phyloP scores from a whole-genome alignment of 1,140 invertebrate genomes.

The Ruditapes philippinarum region DNA sequence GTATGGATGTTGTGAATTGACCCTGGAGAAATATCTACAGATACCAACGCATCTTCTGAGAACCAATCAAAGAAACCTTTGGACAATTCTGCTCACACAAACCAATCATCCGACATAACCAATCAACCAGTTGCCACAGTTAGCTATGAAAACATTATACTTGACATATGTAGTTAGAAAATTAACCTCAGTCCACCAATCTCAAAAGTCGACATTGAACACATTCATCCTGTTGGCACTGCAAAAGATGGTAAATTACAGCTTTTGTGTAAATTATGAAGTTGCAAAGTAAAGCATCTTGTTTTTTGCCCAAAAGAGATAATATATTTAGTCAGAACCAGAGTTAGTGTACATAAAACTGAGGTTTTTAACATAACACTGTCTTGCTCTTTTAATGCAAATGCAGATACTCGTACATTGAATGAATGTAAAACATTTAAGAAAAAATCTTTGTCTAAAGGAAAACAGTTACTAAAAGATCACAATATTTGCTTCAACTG shows the following conservation, averaged over 20 bases:
- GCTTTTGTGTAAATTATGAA: neutral
- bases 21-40: slow-evolving; percentile 10
- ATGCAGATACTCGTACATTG: neutral
- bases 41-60: neutral
- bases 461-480: neutral
- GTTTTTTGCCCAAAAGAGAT: too few relatives aligned
- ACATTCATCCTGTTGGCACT: too few relatives aligned
- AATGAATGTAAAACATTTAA: slow-evolving; percentile 19
- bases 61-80: neutral
- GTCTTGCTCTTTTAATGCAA: slow-evolving; percentile 13
- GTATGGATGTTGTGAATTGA: neutral
- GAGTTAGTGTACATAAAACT: neutral
- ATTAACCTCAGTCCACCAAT: too few relatives aligned
- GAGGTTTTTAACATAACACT: neutral
- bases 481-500: slow-evolving; percentile 5
- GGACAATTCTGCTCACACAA: neutral
- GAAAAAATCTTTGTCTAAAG: neutral
- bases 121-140: neutral
- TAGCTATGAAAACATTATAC: too few relatives aligned
- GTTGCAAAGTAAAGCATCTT: too few relatives aligned
- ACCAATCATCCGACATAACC: neutral
- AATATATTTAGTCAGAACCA: too few relatives aligned
- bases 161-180: too few relatives aligned
- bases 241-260: too few relatives aligned
- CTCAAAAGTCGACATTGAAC: too few relatives aligned